Base-by-base conservation (phyloP, 1,140 invertebrate genomes). In the Nilaparvata lugens region DNA sequence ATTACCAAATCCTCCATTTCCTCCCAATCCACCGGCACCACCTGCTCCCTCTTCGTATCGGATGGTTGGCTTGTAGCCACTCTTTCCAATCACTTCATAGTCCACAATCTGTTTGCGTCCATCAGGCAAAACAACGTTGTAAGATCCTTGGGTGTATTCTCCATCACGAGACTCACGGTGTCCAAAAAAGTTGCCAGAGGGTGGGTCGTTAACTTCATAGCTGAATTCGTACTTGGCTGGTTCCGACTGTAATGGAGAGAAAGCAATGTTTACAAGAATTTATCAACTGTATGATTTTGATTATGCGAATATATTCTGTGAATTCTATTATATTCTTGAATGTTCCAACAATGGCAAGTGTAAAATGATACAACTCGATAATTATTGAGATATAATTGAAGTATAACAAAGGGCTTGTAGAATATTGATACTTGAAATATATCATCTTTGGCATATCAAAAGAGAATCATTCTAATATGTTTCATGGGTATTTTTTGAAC, bases 181-280 rank as follows among this genome's bases (percentile, higher is more conserved):
- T 65, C 88, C 86, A 73, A 91, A 91, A 67, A 82, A 82, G 74
- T 87, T 81, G 52, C 81, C 78, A 71, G 90, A 87, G 67, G 87
- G 84, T 59, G 91, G 88, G 75, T 89, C 83, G 81, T 43, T 76
- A 2, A 60, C 59, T 25, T 60, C 28, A 73, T 90, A 92, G 70
- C 81, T 83, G 78, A 91, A 93, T 73, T 91, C 83, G 74, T 93
- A 93, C 71, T 89, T 87, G 40, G 87, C 87, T 65, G 86, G 86
- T 74, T 86, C 86, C n/a, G 57, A 45, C 87, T 89, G 70, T 64
- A 76, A 72, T 60, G 59, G 11, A 60, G 64, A 62, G 52, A 21
- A 21, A 58, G 31, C 51, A 48, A 6, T 9, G 31, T n/a, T n/a
- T n/a, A n/a, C n/a, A n/a, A n/a, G n/a, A 61, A 18, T 21, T 18